A percentile compares a stretch with the other conserved stretches of the same genome.
These are phyloP conservation scores for Acanthosepion lycidas DNA, from an alignment of 2,888 invertebrate genomes.

Conservation along the genomic window DNA sequence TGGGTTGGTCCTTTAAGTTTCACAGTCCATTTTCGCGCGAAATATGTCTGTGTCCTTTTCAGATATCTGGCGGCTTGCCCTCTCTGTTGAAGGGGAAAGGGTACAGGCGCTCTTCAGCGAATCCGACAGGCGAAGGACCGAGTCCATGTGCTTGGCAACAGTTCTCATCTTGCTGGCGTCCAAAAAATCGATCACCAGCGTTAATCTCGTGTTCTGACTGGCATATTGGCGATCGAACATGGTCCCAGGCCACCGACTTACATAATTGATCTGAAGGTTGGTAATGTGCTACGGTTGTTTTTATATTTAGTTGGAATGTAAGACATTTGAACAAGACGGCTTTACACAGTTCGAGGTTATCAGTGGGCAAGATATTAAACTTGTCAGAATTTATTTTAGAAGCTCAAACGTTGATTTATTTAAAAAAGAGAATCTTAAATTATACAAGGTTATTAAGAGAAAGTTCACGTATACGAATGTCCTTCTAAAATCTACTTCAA, in stretches of 20 bases:
- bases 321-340: too few species aligned
- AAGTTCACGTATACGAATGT: too few species aligned
- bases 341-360: too few species aligned
- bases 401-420: too few species aligned
- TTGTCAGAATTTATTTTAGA: too few species aligned
- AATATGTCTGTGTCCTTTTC: background rate
- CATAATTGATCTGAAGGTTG: background rate
- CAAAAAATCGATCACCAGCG: background rate
- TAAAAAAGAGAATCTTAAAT: too few species aligned
- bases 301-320: background rate
- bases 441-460: too few species aligned
- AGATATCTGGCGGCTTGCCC: background rate
- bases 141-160: background rate
- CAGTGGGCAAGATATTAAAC: too few species aligned
- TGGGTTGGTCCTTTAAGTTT: background rate
- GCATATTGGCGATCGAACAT: constrained; percentile 33
- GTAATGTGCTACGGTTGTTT: background rate
- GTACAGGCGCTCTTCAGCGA: background rate
- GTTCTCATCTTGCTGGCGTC: background rate
- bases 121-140: background rate
- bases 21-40: background rate
- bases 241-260: constrained; percentile 1
- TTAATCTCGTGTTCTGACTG: background rate
- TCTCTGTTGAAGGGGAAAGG: background rate
- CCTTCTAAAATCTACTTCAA: too few species aligned